Base-by-base conservation (phyloP, 2,888 invertebrate genomes). In the Lithophane leautieri region DNA sequence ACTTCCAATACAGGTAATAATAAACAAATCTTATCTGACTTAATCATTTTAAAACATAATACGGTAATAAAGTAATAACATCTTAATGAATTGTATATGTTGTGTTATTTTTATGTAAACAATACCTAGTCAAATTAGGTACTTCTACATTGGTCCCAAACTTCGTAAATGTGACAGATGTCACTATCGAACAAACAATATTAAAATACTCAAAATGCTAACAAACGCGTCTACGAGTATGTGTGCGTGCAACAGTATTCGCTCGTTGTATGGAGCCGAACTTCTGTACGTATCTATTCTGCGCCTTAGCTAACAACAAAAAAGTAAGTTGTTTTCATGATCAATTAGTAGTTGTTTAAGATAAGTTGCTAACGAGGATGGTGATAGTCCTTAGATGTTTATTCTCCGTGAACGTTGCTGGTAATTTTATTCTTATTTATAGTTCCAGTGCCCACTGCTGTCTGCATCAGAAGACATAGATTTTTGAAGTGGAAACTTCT, bases 291-390 rank as follows among this genome's bases (percentile, higher is more conserved):
- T 19, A 28, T 16, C 3, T 40, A 28, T 19, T 42, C n/a, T 71
- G n/a, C n/a, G 44, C 8, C 6, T 44, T 22, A 34, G 4, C n/a
- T 56, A 42, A 40, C 34, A 73, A 47, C n/a, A 34, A 73, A 60
- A 73, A 28, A 42, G 25, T 58, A 63, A 72, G 22, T 56, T n/a
- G n/a, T 34, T 62, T 61, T 42, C 19, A 52, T 63, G 56, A 73
- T 63, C 52, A 72, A 78, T 78, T 72, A 79, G 54, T 56, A 50
- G 62, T 72, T 78, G 25, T 40, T 79, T 28, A 62, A 40, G 67
- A 67, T 34, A 62, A 71, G 34, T 72, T 67, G 44, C 34, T 67
- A 72, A 67, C 66, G 50, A 72, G 61, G 47, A 44, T 12, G 22
- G 22, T 8, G 25, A 34, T 58, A 40, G 25, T 58, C 11, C 56